Base-by-base conservation (phyloP, 2,797 vertebrate genomes). In the Fringilla coelebs region DNA sequence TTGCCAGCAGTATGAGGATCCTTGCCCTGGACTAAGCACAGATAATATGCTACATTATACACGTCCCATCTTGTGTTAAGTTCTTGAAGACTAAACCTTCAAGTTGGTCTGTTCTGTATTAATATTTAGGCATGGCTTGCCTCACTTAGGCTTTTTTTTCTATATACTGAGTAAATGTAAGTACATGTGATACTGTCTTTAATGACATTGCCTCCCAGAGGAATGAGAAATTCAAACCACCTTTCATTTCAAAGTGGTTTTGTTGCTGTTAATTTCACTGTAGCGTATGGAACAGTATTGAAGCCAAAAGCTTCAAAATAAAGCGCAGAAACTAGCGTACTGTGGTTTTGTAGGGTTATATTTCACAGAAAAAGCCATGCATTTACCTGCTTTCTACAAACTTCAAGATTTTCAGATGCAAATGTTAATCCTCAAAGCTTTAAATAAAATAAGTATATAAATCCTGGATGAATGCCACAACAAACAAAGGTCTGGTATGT, bases 281-380 rank as follows among this genome's bases (percentile, higher is more conserved):
- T 76, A 41, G 24, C 0, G 0, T 45, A 38, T 19, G 10, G 19
- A 74, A 52, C 13, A 85, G 49, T 26, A 40, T 55, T 81, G 40
- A 78, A 92, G 34, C 38, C 49, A 89, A 63, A 63, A 86, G 9
- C 29, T 73, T 92, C 78, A 93, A 80, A 87, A 75, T 71, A 82
- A 79, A 76, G 97, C 94, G 96, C 58, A 88, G 36, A 68, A 89
- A 43, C 17, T 17, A 83, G 31, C 96, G 95, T 76, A 38, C 40
- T 93, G 40, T 97, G 58, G 66, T 93, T 97, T 97, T 93, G 22
- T 88, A 55, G 19, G 73, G 61, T 90, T 61, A 26, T 90, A 74
- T 95, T 97, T 93, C 92, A 73, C 88, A 90, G 48, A 95, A 94
- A 95, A 96, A 94, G 34, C 45, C 45, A 22, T 79, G 91, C 49